phyloP scores from a whole-genome alignment of 2,113 vertebrate genomes.

The Columba janthina region DNA sequence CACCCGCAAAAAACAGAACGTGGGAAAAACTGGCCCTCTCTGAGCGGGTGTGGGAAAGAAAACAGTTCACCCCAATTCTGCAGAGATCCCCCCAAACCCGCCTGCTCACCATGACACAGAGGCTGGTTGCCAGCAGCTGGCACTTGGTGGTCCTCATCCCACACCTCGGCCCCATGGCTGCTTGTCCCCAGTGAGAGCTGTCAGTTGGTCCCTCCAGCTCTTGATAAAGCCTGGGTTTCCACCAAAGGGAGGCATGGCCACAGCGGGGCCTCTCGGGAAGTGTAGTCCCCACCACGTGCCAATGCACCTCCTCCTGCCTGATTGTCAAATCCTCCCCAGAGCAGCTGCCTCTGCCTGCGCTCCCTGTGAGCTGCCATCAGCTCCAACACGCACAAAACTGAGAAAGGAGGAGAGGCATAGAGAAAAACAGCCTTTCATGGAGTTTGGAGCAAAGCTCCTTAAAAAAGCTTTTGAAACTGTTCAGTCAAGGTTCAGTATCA shows the following conservation, averaged over 20 bases:
- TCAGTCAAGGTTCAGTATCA: not conserved
- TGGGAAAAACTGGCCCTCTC: not conserved
- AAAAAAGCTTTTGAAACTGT: not conserved
- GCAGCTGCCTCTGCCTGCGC: not conserved
- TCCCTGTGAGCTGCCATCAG: not conserved
- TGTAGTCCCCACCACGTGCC: not conserved
- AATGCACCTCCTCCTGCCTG: not conserved
- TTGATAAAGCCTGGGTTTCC: conserved; percentile 45
- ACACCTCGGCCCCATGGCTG: conserved; percentile 25
- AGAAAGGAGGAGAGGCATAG: not conserved
- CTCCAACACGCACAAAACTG: not conserved
- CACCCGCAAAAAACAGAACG: not conserved
- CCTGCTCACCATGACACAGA: conserved; percentile 69
- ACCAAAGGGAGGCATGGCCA: conserved; percentile 10
- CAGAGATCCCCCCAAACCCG: not conserved
- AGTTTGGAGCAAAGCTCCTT: not conserved
- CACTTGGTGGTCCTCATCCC: conserved; percentile 61
- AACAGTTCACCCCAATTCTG: not conserved
- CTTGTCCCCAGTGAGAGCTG: not conserved
- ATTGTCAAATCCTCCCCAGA: not conserved
- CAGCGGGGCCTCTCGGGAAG: conserved; percentile 59
- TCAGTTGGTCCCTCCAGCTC: not conserved
- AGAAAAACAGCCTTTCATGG: not conserved
- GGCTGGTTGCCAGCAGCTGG: conserved; percentile 67
- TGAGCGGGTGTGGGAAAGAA: not conserved